A percentile compares a stretch with the other conserved stretches of the same genome.
Evolutionary conservation across 2,113 vertebrate species (phyloP).

Genomic region (Petroica traversi): DNA sequence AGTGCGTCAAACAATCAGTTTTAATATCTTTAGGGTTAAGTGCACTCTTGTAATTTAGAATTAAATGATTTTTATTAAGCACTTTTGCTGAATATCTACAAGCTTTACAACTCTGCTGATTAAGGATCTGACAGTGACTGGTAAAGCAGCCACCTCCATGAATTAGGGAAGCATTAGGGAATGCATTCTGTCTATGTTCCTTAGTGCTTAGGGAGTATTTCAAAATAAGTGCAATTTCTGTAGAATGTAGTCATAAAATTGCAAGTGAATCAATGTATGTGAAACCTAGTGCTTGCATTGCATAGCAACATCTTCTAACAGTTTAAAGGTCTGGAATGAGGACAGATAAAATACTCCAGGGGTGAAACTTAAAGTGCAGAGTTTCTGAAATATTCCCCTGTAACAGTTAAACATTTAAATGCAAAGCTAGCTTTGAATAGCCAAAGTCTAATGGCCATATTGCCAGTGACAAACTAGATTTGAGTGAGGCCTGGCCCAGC

Average conservation of each 20-base stretch:
- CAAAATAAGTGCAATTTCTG: conserved; percentile 67
- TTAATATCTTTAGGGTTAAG: conserved; percentile 85
- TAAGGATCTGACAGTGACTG: conserved; percentile 76
- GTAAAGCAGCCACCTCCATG: conserved; percentile 70
- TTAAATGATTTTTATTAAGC: conserved; percentile 84
- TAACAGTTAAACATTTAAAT: background rate
- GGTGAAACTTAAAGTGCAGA: background rate
- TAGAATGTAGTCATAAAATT: conserved; percentile 1
- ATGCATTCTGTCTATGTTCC: conserved; percentile 62
- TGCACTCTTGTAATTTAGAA: conserved; percentile 81
- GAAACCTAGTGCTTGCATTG: background rate
- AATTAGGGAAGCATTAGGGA: conserved; percentile 73
- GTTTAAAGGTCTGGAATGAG: background rate
- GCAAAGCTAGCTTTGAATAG: background rate
- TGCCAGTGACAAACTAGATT: background rate
- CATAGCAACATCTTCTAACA: background rate
- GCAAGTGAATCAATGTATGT: background rate
- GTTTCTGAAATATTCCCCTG: background rate
- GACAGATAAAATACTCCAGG: background rate
- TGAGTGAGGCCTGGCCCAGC: background rate
- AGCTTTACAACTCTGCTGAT: conserved; percentile 78
- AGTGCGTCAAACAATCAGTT: conserved; percentile 80
- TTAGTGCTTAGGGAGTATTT: conserved; percentile 35
- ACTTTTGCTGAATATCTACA: conserved; percentile 78
- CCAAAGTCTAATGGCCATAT: background rate